Conservation (phyloP, 2,797 vertebrate species). For the Acanthurus tractus region DNA sequence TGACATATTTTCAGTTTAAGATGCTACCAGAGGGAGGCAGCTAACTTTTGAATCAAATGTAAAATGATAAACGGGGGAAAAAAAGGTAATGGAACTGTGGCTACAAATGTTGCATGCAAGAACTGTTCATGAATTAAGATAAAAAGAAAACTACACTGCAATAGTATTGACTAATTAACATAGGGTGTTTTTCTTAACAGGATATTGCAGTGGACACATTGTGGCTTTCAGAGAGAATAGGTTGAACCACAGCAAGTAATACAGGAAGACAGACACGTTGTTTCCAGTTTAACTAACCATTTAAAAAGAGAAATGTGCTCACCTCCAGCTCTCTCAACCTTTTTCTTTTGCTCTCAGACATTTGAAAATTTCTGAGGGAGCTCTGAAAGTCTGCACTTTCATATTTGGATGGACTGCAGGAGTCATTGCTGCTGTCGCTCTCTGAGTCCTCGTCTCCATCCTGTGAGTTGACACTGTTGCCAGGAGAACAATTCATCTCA, state of each 20-base stretch:
- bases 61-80: neutral
- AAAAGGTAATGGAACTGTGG: neutral
- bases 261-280: neutral
- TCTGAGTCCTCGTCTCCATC: conserved; percentile 76
- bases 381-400: conserved; percentile 84
- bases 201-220: neutral
- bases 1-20: neutral
- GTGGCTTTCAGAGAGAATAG: neutral
- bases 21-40: neutral
- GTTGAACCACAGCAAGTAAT: neutral
- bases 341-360: conserved; percentile 87
- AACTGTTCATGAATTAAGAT: neutral
- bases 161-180: neutral
- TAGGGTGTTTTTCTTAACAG: neutral
- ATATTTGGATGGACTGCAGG: conserved; percentile 78
- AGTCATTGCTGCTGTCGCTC: conserved; percentile 81
- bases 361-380: conserved; percentile 83
- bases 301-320: conserved; percentile 29
- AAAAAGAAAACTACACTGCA: neutral
- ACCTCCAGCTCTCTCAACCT: conserved; percentile 87
- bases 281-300: neutral
- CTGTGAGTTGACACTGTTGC: conserved; percentile 68
- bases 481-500: neutral
- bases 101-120: neutral
- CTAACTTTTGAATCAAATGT: too few species aligned